Conservation (phyloP, 2,888 invertebrate species). For the Aphrophora alni region DNA sequence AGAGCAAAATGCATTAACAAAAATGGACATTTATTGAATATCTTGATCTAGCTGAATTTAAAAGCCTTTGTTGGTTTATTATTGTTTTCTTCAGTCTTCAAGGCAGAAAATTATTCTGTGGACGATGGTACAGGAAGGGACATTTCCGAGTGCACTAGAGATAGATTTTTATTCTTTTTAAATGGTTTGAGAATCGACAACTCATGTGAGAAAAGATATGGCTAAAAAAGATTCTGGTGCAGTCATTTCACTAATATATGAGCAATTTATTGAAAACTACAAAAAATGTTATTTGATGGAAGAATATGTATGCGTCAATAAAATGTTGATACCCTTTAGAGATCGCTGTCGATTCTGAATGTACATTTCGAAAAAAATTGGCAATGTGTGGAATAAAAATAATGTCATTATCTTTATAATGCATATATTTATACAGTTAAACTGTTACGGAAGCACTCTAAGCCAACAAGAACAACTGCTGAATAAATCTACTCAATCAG, state of each 20-base stretch:
- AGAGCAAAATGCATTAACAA: neutral
- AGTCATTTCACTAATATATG: neutral
- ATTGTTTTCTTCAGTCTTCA: slow-evolving; percentile 18
- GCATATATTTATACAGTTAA: slow-evolving; percentile 9
- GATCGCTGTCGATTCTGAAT: neutral
- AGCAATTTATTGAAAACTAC: slow-evolving; percentile 13
- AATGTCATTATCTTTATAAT: slow-evolving; percentile 14
- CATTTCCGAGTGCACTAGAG: slow-evolving; percentile 17
- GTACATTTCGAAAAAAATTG: slow-evolving; percentile 17
- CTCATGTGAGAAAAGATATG: neutral
- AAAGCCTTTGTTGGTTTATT: slow-evolving; percentile 28
- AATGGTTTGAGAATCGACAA: slow-evolving; percentile 21
- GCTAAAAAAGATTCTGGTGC: neutral
- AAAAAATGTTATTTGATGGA: neutral
- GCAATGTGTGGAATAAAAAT: slow-evolving; percentile 17
- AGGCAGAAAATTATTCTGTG: slow-evolving; percentile 15
- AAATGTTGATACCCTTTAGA: slow-evolving; percentile 22
- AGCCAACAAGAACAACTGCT: slow-evolving; percentile 40
- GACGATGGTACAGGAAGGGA: slow-evolving; percentile 19
- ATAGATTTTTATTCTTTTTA: slow-evolving; percentile 19
- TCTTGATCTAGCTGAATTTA: slow-evolving; percentile 4
- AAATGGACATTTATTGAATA: too few relatives aligned
- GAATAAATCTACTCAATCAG: slow-evolving; percentile 51
- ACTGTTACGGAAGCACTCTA: neutral
- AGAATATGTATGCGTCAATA: neutral